Evolutionary conservation across 2,888 invertebrate genomes (phyloP), one percentile per base, ranked within the genome.

Genomic region (Acleris sparsana): DNA sequence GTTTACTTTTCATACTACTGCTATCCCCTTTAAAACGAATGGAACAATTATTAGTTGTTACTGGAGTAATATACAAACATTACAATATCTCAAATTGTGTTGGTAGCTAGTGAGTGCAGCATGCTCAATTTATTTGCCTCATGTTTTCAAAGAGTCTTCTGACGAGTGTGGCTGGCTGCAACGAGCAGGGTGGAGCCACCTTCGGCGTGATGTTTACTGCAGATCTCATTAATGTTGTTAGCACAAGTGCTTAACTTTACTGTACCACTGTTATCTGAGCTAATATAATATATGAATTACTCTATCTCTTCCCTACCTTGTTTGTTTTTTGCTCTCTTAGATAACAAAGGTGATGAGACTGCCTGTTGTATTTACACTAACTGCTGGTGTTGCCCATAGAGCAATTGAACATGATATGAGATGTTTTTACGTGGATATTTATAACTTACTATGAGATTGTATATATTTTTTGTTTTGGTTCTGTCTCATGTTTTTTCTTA

Each of bases 271-370:
- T 64, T 60, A 55, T 64, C 64, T 64, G 59, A 43, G 53, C 20
- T 59, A 64, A 60, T 59, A 20, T n/a, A n/a, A n/a, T n/a, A 64
- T 53, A 44, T 57, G 52, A 59, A 64, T 59, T 18, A 48, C 53
- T 59, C 59, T 59, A 64, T 59, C 53, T 53, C 53, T 39, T 48
- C 49, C 53, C 48, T 64, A 48, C 49, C 33, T 53, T 63, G 53
- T 49, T 60, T 64, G 64, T 64, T 59, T 39, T 33, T 49, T 39
- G 29, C 16, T 49, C 46, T 20, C 52, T 44, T 39, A 53, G 64
- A 64, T 64, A 55, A 58, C 48, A 29, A 7, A n/a, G 43, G 55
- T 62, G 62, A 53, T 33, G 62, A 39, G 39, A 39, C 2, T 53
- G 53, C 17, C 11, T 39, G 25, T 64, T 46, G 33, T 33, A 46